A percentile compares a stretch with the other conserved stretches of the same genome.
These are phyloP conservation scores for Aphodius sticticus DNA, from an alignment of 2,888 invertebrate species.

Conservation along the genomic window DNA sequence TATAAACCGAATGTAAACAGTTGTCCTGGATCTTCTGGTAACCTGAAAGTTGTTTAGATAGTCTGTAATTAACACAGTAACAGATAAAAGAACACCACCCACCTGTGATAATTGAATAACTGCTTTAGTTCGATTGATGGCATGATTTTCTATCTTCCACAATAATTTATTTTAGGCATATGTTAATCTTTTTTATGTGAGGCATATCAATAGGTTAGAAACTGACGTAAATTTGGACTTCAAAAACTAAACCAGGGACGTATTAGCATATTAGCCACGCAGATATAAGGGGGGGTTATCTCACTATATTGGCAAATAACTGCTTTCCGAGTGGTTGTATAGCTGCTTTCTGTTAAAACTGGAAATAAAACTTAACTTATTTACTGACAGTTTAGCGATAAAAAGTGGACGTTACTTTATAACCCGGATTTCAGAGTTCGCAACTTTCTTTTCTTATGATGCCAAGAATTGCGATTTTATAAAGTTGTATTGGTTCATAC, in stretches of 20 bases:
- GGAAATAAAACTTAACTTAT: no score
- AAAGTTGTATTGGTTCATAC: no score
- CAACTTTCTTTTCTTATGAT: no score
- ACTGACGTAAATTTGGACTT: constrained; percentile 40
- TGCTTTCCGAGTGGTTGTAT: no score
- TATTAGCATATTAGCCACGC: neutral
- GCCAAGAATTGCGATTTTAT: no score
- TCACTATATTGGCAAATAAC: no score
- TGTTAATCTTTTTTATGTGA: constrained; percentile 31
- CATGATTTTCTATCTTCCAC: constrained; percentile 48
- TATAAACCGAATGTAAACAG: constrained; percentile 65
- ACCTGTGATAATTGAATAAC: constrained; percentile 56
- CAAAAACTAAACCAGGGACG: constrained; percentile 27
- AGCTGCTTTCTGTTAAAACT: no score
- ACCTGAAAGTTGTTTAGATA: constrained; percentile 58
- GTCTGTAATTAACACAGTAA: constrained; percentile 28
- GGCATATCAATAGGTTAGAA: constrained; percentile 35
- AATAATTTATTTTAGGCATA: constrained; percentile 33
- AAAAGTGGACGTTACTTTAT: no score
- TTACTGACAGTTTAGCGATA: no score
- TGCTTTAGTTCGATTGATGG: constrained; percentile 57
- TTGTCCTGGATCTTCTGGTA: constrained; percentile 61
- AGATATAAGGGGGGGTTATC: no score
- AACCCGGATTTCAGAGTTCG: no score
- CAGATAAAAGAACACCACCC: constrained; percentile 38